Conservation (phyloP, 2,113 vertebrate species). For the Nycticryphes semicollaris region DNA sequence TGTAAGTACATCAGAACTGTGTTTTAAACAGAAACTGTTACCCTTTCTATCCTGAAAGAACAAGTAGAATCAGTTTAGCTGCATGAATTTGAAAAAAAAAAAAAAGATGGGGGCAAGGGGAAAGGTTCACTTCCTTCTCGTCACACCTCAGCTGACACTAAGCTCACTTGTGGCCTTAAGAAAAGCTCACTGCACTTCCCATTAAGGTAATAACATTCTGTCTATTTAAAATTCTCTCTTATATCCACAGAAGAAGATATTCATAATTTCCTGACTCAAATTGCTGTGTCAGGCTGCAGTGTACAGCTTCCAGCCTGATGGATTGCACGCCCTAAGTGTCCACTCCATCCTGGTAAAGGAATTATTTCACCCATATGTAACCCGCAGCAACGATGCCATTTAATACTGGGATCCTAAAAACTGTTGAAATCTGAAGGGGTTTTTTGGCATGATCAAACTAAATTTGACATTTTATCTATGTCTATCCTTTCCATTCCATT, state of each 20-base stretch:
- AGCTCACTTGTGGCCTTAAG: not conserved
- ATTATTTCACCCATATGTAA: not conserved
- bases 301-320: not conserved
- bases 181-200: not conserved
- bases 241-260: not conserved
- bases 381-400: not conserved
- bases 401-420: not conserved
- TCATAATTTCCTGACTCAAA: not conserved
- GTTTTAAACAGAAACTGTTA: not conserved
- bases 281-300: not conserved
- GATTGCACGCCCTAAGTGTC: not conserved
- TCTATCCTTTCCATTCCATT: not conserved
- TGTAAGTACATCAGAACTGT: not conserved
- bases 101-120: not conserved
- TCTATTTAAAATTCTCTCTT: constrained; percentile 33
- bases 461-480: not conserved
- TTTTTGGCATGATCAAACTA: not conserved
- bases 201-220: constrained; percentile 20
- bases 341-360: not conserved
- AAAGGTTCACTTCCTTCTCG: not conserved
- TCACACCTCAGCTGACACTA: not conserved
- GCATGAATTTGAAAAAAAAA: not conserved
- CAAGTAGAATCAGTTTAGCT: not conserved
- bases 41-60: not conserved
- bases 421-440: not conserved